Evolutionary conservation across 1,140 invertebrate genomes (phyloP).

Genomic region (Eulimnadia texana): DNA sequence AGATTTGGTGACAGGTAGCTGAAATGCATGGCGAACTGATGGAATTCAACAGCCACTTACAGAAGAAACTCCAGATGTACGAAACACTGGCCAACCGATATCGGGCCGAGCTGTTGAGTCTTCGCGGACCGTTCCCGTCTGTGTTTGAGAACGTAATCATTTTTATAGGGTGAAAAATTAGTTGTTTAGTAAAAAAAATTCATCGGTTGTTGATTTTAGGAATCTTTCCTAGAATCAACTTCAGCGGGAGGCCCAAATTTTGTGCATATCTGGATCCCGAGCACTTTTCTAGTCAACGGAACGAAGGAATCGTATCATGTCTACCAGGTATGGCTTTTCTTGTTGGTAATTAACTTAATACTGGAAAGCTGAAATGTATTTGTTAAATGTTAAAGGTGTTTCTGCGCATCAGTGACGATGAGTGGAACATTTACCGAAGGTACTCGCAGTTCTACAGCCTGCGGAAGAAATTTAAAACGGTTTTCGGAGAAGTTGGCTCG

Average conservation of each 20-base stretch:
- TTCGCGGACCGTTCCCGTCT: constrained; percentile 47
- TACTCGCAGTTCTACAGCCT: constrained; percentile 79
- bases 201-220: no score
- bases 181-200: no score
- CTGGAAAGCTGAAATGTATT: not conserved
- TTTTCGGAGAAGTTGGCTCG: constrained; percentile 53
- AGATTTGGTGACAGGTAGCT: constrained; percentile 48
- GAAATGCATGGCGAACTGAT: constrained; percentile 93
- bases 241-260: constrained; percentile 30
- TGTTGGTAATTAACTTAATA: not conserved
- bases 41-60: constrained; percentile 70
- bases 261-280: constrained; percentile 82
- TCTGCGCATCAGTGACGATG: constrained; percentile 65
- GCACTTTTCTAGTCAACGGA: constrained; percentile 68
- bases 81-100: constrained; percentile 48
- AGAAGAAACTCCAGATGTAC: constrained; percentile 37
- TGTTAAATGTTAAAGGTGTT: constrained; percentile 44
- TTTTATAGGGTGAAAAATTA: no score
- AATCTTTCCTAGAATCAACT: not conserved
- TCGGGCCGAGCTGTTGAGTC: constrained; percentile 47
- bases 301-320: constrained; percentile 64
- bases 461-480: constrained; percentile 64
- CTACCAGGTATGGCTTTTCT: constrained; percentile 50
- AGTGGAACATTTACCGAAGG: constrained; percentile 85
- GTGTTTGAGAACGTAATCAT: constrained; percentile 28